phyloP scores from a whole-genome alignment of 2,888 invertebrate genomes.

The Acanthococcus lagerstroemiae region DNA sequence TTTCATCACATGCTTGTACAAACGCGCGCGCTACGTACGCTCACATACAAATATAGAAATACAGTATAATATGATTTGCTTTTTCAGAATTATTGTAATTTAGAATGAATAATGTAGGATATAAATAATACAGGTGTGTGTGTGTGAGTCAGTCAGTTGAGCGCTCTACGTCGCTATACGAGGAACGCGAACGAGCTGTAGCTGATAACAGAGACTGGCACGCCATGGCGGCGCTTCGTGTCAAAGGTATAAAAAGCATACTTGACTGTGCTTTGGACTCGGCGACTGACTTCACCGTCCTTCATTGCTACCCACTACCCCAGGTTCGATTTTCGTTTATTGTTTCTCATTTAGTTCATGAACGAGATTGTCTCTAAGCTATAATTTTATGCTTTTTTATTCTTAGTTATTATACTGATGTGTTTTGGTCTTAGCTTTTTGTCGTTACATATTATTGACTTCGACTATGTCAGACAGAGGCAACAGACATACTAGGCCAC shows the following conservation, averaged over 20 bases:
- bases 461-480: neutral
- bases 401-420: neutral
- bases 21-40: too few species aligned
- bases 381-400: neutral
- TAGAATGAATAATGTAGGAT: neutral
- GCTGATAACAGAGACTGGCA: neutral
- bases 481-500: neutral
- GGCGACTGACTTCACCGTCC: too few species aligned
- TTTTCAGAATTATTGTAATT: neutral
- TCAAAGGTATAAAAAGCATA: neutral
- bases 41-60: too few species aligned
- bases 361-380: too few species aligned
- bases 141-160: neutral
- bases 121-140: too few species aligned
- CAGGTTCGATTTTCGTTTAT: neutral
- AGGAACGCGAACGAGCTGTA: neutral
- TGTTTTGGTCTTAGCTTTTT: neutral
- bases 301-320: too few species aligned
- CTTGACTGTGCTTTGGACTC: neutral
- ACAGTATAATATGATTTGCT: too few species aligned
- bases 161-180: neutral
- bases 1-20: neutral
- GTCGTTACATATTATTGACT: neutral
- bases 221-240: too few species aligned
- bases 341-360: neutral